These are phyloP conservation scores for Sicus ferrugineus DNA, from an alignment of 2,888 invertebrate species.

Conservation along the genomic window DNA sequence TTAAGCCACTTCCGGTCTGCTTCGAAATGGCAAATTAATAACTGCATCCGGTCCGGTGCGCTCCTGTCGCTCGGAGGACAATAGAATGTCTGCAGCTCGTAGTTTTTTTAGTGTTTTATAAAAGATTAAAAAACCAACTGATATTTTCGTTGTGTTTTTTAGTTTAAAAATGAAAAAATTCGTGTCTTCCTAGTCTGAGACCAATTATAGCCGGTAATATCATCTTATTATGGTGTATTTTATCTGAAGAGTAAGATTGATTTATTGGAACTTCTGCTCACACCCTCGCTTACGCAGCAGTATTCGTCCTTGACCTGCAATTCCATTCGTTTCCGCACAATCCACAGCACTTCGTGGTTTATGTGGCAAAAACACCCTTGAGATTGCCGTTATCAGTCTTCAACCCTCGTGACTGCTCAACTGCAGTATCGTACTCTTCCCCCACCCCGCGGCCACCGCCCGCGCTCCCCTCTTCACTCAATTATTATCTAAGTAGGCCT, in stretches of 20 bases:
- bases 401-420: background rate
- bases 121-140: too few species aligned
- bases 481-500: slow-evolving; percentile 33
- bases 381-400: background rate
- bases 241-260: too few species aligned
- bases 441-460: background rate
- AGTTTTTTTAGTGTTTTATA: too few species aligned
- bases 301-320: slow-evolving; percentile 24
- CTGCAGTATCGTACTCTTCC: background rate
- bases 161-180: too few species aligned
- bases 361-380: background rate
- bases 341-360: background rate
- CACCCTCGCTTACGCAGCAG: too few species aligned
- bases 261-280: too few species aligned
- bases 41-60: slow-evolving; percentile 52
- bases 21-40: slow-evolving; percentile 62
- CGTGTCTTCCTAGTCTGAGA: too few species aligned
- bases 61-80: background rate
- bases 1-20: slow-evolving; percentile 57
- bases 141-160: too few species aligned
- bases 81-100: background rate
- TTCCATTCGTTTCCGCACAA: background rate
- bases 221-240: too few species aligned
- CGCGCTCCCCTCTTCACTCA: background rate
- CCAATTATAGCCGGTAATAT: too few species aligned